A percentile compares a stretch with the other conserved stretches of the same genome.
These are phyloP conservation scores for Ectropis crepuscularia DNA, from an alignment of 2,888 invertebrate genomes.

Conservation along the genomic window DNA sequence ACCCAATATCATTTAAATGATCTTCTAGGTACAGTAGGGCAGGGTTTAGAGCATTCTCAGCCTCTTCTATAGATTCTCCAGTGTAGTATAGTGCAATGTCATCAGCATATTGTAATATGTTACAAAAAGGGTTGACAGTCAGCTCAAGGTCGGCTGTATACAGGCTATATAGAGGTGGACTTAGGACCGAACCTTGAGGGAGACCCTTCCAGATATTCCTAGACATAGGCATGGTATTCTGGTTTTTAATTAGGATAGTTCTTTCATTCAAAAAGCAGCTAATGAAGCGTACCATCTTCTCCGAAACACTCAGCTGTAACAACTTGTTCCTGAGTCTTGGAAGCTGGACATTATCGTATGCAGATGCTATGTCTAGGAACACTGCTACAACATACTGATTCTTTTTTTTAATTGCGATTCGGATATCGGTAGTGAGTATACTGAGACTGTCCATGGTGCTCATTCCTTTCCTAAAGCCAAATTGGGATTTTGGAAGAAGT, in stretches of 20 bases:
- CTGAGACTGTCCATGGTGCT: not conserved
- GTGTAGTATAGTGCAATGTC: no score
- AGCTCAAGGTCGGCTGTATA: not conserved
- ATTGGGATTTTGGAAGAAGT: conserved; percentile 8
- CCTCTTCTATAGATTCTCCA: no score
- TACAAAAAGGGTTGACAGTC: not conserved
- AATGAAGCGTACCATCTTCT: conserved; percentile 27
- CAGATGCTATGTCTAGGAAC: no score
- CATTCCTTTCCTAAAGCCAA: not conserved
- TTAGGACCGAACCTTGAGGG: not conserved
- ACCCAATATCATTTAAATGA: no score
- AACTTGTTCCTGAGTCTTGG: conserved; percentile 37
- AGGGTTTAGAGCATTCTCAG: no score
- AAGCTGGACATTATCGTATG: conserved; percentile 39
- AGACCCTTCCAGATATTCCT: no score
- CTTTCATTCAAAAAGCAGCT: not conserved
- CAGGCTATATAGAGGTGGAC: not conserved
- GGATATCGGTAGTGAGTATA: conserved; percentile 33
- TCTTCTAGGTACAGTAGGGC: no score
- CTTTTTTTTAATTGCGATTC: not conserved
- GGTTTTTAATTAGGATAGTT: not conserved
- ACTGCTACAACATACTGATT: conserved; percentile 12
- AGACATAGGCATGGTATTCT: not conserved
- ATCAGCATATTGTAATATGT: not conserved
- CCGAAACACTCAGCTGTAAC: conserved; percentile 31